These are phyloP conservation scores for Phrynosoma blainvillii DNA, from an alignment of 2,113 vertebrate genomes.

Conservation along the genomic window DNA sequence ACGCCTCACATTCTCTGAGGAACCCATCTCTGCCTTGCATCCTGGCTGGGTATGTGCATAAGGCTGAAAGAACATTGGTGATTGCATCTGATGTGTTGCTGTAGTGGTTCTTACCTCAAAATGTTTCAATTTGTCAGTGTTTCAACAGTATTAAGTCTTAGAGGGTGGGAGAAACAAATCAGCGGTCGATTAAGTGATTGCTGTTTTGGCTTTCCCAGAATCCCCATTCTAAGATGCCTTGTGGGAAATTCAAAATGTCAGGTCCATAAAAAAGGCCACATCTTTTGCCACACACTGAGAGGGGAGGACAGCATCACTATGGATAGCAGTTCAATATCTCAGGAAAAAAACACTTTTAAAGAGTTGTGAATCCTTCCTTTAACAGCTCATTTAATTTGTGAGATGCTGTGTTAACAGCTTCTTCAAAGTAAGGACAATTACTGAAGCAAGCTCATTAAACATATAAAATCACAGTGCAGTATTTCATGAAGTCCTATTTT, in stretches of 20 bases:
- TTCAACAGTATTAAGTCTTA: neutral
- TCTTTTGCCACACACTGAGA: neutral
- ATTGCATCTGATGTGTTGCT: neutral
- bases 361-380: neutral
- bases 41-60: neutral
- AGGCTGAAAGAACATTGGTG: neutral
- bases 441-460: neutral
- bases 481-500: neutral
- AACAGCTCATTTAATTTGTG: neutral
- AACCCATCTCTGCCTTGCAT: neutral
- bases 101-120: too few relatives aligned
- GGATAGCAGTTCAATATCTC: neutral
- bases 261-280: neutral
- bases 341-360: neutral
- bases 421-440: neutral
- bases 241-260: neutral
- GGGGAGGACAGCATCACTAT: neutral
- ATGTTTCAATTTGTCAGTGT: too few relatives aligned
- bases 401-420: neutral
- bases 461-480: neutral
- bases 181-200: neutral
- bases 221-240: neutral
- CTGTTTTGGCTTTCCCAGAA: neutral
- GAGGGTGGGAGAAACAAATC: neutral
- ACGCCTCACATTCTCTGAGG: too few relatives aligned